These are phyloP conservation scores for Herpetotheres cachinnans DNA, from an alignment of 2,113 vertebrate genomes.

Conservation along the genomic window DNA sequence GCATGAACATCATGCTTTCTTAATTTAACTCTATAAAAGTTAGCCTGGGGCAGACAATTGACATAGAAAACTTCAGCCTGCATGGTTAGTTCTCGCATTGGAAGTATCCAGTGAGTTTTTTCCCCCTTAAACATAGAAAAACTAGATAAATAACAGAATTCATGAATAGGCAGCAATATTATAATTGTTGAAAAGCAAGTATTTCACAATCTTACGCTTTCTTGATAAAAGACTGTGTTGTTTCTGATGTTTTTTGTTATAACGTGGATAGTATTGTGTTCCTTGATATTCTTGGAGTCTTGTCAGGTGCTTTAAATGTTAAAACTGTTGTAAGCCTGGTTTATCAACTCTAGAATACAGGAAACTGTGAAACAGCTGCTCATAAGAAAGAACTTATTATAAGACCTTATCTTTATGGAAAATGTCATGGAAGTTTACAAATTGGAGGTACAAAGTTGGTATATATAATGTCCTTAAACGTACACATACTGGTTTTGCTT, in stretches of 20 bases:
- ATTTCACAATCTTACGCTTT: not conserved
- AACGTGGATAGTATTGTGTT: not conserved
- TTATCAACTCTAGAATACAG: not conserved
- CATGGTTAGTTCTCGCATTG: not conserved
- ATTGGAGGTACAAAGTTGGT: not conserved
- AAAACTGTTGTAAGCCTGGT: not conserved
- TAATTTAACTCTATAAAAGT: not conserved
- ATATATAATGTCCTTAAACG: not conserved
- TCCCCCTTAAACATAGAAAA: not conserved
- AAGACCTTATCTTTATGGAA: not conserved
- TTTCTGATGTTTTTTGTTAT: not conserved
- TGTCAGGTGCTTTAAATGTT: not conserved
- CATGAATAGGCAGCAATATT: not conserved
- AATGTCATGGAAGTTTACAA: not conserved
- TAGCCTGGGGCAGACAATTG: not conserved
- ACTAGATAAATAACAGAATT: not conserved
- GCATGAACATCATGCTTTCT: not conserved
- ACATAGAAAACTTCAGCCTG: not conserved
- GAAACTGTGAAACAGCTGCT: not conserved
- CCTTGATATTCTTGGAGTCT: not conserved
- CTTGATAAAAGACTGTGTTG: rapidly evolving
- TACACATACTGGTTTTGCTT: not conserved
- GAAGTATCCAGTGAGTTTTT: not conserved
- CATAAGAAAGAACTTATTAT: not conserved
- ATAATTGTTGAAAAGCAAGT: not conserved